Evolutionary conservation across 1,140 invertebrate species (phyloP), one percentile per base, ranked within the genome.

Genomic region (Platorchestia sp.): DNA sequence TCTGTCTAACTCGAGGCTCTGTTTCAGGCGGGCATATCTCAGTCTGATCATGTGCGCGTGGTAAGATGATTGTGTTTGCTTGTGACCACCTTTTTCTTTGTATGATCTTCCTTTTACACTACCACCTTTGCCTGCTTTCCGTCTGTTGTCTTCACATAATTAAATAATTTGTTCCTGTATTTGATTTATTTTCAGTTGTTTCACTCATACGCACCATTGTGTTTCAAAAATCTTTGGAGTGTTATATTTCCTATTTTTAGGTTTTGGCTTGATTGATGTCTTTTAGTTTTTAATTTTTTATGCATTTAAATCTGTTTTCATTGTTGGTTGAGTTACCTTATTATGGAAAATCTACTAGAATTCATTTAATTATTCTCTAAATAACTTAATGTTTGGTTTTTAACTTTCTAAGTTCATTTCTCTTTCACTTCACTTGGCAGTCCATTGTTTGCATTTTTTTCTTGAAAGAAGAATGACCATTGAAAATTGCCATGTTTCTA

Each of bases 21-120:
- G 91, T 93, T 93, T 40, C 91, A 93, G 91, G 91, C 91, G 43
- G 91, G 91, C 91, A 93, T 93, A 44, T 45, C 91, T 44, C 41
- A 93, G 43, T 45, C 43, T 45, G 45, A 93, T 47, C 91, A 47
- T 93, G 91, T 93, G 36, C 91, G 91, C 44, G 91, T 93, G 91
- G 91, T 93, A 93, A 93, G 91, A 45, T 93, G 41, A 19, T 44
- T 44, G 41, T 27, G 87, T 90, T 90, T 93, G 43, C 45, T 93
- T 93, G 91, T 93, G 91, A 44, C 44, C 45, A 93, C 45, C 91
- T 93, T 41, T 89, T 89, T 89, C 87, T 89, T 42, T 42, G 41
- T 44, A 42, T 43, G 87, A 0, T 89, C n/a, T 89, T 42, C 27
- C 7, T 89, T 89, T 89, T 89, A 44, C 87, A 89, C 87, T 42